These are phyloP conservation scores for Etheostoma cragini DNA, from an alignment of 2,113 vertebrate species.

Conservation along the genomic window DNA sequence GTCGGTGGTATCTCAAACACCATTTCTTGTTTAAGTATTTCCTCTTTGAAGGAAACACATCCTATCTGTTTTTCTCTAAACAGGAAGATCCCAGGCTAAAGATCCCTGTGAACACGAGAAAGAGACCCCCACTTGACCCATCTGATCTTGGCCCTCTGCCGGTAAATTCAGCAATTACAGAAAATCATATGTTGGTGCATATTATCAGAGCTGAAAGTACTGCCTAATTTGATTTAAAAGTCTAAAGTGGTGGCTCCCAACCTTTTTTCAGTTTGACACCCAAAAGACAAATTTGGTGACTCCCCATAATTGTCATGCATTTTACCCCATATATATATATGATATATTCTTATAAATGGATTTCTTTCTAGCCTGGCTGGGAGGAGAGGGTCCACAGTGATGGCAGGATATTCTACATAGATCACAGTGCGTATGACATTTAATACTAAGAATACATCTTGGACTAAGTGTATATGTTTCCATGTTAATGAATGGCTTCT, in stretches of 20 bases:
- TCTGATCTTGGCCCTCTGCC: constrained; percentile 92
- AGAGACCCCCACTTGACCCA: constrained; percentile 87
- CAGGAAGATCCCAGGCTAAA: constrained; percentile 95
- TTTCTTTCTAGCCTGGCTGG: constrained; percentile 91
- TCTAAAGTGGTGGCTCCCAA: neutral
- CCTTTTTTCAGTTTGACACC: no score
- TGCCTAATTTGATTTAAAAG: neutral
- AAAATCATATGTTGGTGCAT: neutral
- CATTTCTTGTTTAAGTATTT: constrained; percentile 23
- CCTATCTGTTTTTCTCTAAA: constrained; percentile 61
- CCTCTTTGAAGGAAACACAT: constrained; percentile 57
- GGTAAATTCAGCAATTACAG: constrained; percentile 80
- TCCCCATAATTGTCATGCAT: no score
- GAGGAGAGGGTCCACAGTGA: constrained; percentile 95
- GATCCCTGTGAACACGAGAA: constrained; percentile 87
- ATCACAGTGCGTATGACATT: constrained; percentile 90
- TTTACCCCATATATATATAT: no score
- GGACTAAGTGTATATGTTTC: neutral
- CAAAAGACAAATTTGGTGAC: no score
- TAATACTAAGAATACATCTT: neutral
- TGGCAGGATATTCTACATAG: constrained; percentile 96
- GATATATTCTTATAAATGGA: no score
- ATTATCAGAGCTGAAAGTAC: neutral
- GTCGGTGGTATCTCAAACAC: neutral
- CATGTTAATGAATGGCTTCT: neutral